Evolutionary conservation across 2,888 invertebrate species (phyloP), one percentile per base, ranked within the genome.

Genomic region (Eilema depressum): DNA sequence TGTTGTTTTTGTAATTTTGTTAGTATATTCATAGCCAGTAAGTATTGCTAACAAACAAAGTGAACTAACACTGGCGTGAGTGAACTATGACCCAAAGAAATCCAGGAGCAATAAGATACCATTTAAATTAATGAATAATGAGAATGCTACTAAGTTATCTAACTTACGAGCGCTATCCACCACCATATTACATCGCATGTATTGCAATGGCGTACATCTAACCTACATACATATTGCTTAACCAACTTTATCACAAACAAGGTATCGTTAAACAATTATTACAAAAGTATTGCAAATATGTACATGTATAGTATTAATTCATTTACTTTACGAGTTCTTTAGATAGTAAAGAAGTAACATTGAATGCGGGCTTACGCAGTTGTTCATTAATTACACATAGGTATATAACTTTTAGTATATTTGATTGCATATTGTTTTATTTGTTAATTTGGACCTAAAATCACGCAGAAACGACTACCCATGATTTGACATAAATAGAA

Each of bases 161-260:
- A 53, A 53, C 53, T n/a, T 53, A 47, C 8, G 20, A n/a, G 53
- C 53, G 53, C 53, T 53, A 53, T 53, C 53, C 53, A 10, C 53
- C 53, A 53, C 20, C 33, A 62, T 33, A 30, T 30, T 30, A 28
- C 30, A 41, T 47, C 26, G 53, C 64, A 53, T 47, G n/a, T 30
- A 65, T 65, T n/a, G 53, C 37, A 63, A 30, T 53, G 26, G 30
- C 65, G 26, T 59, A 59, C 14, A 37, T 23, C 33, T 59, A 26
- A 20, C 66, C 59, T 37, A 66, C 30, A 30, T 66, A 57, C 56
- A 33, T n/a, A 57, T 66, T 57, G 57, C 65, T 33, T n/a, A 66
- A 57, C 28, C 2, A 56, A 23, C 33, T 26, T 23, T 57, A 57
- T 56, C 20, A 33, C 33, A 17, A 56, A 59, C 66, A 33, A 57